These are phyloP conservation scores for Fopius arisanus DNA, from an alignment of 1,140 invertebrate genomes.

Conservation along the genomic window DNA sequence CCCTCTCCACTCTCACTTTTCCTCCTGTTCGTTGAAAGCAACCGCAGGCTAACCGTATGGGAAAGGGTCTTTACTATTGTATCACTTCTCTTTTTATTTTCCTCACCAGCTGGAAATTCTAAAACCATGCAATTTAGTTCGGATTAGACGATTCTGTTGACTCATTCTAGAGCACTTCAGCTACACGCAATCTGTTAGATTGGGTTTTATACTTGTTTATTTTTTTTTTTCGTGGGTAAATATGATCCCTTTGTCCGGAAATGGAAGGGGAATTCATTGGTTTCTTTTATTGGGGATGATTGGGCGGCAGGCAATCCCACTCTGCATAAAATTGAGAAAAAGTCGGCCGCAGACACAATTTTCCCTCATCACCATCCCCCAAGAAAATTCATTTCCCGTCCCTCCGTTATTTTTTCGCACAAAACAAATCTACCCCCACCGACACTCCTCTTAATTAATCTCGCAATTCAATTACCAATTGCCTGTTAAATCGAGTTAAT, in stretches of 20 bases:
- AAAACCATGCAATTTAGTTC: background rate
- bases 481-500: background rate
- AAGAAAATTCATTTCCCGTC: no score
- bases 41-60: background rate
- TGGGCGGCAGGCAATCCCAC: no score
- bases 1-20: background rate
- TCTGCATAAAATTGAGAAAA: background rate
- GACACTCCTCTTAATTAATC: no score
- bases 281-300: background rate
- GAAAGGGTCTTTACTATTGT: constrained; percentile 14
- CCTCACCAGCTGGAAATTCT: background rate
- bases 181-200: background rate
- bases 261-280: background rate
- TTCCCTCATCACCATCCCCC: no score
- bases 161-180: background rate
- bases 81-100: background rate
- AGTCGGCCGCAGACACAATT: no score
- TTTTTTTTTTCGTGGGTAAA: background rate
- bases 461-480: background rate
- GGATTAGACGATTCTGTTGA: background rate
- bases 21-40: constrained; percentile 8
- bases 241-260: no score
- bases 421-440: no score
- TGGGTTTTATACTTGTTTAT: background rate
- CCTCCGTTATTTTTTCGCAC: no score